Conservation (phyloP, 1,140 invertebrate genomes). For the Solenopsis fugax region DNA sequence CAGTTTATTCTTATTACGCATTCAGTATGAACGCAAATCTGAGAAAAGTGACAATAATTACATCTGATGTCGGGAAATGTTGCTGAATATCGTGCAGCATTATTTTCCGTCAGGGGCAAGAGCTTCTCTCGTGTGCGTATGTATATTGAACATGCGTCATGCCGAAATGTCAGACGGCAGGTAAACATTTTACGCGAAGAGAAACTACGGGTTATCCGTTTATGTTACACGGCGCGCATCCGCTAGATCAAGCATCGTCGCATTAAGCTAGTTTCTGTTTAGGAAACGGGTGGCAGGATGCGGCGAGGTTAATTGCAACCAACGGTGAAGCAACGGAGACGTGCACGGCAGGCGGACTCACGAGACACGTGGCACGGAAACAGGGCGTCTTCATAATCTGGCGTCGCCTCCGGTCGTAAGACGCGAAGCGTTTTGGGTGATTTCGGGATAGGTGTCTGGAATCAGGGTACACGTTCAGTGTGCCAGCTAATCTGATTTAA, state of each 20-base stretch:
- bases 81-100: not conserved
- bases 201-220: conserved; percentile 54
- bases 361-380: conserved; percentile 63
- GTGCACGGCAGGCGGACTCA: conserved; percentile 41
- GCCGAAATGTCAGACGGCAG: conserved; percentile 27
- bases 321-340: conserved; percentile 34
- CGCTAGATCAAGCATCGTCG: conserved; percentile 57
- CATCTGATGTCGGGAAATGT: not conserved
- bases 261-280: conserved; percentile 47
- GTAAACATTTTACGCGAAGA: conserved; percentile 55
- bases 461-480: conserved; percentile 18
- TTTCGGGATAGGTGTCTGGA: conserved; percentile 17
- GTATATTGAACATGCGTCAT: conserved; percentile 31
- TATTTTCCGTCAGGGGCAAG: not conserved
- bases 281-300: conserved; percentile 56
- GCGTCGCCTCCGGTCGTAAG: conserved; percentile 47
- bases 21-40: not conserved
- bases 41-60: not conserved
- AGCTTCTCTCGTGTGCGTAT: not conserved
- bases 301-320: conserved; percentile 68
- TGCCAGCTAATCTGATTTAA: conserved; percentile 49
- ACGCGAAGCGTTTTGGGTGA: conserved; percentile 51
- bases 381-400: conserved; percentile 67
- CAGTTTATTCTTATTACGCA: not conserved
- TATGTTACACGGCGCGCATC: conserved; percentile 42